A percentile compares a stretch with the other conserved stretches of the same genome.
Conservation (phyloP, 2,113 vertebrate species). For the Crypturellus undulatus region DNA sequence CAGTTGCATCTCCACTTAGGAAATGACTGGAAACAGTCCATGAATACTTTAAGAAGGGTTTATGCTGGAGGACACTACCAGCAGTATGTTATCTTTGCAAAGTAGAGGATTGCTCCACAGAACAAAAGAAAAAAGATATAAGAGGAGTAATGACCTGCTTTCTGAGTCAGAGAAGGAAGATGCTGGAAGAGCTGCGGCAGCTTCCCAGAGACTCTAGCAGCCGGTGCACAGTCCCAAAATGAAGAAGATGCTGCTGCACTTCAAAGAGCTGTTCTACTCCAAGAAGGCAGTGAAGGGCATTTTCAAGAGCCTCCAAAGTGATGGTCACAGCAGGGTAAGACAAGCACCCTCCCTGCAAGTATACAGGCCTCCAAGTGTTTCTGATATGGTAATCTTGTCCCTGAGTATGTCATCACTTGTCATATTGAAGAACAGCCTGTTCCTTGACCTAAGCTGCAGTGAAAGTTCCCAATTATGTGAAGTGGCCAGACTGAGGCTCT, state of each 20-base stretch:
- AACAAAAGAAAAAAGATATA: neutral
- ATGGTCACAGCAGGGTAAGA: neutral
- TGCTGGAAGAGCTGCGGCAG: neutral
- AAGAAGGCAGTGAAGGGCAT: neutral
- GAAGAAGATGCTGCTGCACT: too few species aligned
- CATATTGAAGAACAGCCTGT: neutral
- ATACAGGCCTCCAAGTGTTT: neutral
- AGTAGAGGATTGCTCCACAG: neutral
- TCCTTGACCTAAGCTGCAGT: neutral
- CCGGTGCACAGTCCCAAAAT: neutral
- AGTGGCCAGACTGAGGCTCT: neutral
- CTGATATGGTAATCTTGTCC: neutral
- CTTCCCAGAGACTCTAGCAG: neutral
- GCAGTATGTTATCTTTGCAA: neutral
- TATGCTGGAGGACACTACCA: too few species aligned
- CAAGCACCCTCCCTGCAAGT: neutral
- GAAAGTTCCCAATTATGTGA: neutral
- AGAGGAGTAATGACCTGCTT: neutral
- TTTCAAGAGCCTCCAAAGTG: neutral
- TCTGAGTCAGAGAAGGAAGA: neutral
- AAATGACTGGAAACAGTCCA: neutral
- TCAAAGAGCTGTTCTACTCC: neutral
- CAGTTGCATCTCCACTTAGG: neutral
- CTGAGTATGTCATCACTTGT: neutral
- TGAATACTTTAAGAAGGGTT: neutral